Evolutionary conservation across 2,888 invertebrate genomes (phyloP).

Genomic region (Hyposoter didymator): DNA sequence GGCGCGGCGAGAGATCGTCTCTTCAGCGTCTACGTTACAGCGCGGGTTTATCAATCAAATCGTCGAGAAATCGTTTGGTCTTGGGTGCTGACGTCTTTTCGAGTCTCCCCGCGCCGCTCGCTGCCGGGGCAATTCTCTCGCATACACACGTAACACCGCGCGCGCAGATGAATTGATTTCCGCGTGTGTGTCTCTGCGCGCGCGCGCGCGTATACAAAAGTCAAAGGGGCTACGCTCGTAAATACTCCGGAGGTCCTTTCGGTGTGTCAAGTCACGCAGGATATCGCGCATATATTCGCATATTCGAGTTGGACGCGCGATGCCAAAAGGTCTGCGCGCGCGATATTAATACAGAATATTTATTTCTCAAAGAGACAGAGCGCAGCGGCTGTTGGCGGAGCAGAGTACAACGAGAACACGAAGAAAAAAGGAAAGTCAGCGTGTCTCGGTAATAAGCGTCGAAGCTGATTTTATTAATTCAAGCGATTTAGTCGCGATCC

Average conservation of each 20-base stretch:
- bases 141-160: neutral
- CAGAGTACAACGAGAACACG: conserved; percentile 7
- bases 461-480: conserved; percentile 61
- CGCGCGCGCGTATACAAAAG: neutral
- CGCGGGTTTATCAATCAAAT: conserved; percentile 64
- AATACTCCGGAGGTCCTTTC: conserved; percentile 27
- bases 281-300: conserved; percentile 25
- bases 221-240: conserved; percentile 26
- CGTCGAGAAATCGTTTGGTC: conserved; percentile 61
- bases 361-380: conserved; percentile 23
- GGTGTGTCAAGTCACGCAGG: neutral
- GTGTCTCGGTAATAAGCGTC: conserved; percentile 17
- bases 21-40: conserved; percentile 52
- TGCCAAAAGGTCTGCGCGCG: conserved; percentile 7
- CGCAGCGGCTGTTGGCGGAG: conserved; percentile 2
- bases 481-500: conserved; percentile 50
- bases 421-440: neutral
- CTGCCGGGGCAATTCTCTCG: conserved; percentile 37
- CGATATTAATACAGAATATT: conserved; percentile 61
- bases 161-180: neutral
- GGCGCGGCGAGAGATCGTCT: conserved; percentile 57
- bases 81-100: conserved; percentile 54
- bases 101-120: conserved; percentile 20
- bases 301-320: conserved; percentile 23
- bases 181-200: neutral